Evolutionary conservation across 2,888 invertebrate species (phyloP).

Genomic region (Drosophila sordidula): DNA sequence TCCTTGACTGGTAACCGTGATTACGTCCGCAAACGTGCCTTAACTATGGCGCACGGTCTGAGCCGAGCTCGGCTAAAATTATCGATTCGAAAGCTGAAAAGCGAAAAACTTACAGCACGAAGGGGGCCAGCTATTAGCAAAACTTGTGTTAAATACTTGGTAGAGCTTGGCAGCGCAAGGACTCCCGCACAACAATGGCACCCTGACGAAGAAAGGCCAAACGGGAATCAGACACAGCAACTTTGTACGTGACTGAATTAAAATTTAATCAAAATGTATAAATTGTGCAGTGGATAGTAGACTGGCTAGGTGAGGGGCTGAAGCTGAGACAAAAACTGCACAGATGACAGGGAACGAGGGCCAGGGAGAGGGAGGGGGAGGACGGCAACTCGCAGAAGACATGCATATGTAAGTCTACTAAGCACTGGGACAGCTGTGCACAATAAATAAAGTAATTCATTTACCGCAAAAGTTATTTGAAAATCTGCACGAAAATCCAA

Average conservation of each 20-base stretch:
- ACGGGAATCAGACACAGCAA: constrained; percentile 37
- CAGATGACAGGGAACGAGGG: constrained; percentile 11
- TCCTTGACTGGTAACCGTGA: constrained; percentile 26
- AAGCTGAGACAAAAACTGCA: constrained; percentile 29
- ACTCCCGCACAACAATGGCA: constrained; percentile 31
- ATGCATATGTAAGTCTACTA: constrained; percentile 48
- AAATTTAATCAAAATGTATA: constrained; percentile 82
- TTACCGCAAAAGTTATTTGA: constrained; percentile 75
- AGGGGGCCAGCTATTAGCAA: constrained; percentile 57
- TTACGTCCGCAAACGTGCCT: constrained; percentile 31
- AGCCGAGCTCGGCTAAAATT: constrained; percentile 21
- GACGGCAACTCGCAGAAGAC: not conserved
- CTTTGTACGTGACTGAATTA: constrained; percentile 80
- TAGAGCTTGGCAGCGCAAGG: constrained; percentile 9
- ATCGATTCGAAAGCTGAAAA: constrained; percentile 38
- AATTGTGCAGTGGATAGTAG: constrained; percentile 54
- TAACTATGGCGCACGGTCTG: constrained; percentile 5
- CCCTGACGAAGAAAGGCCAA: constrained; percentile 45
- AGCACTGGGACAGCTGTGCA: constrained; percentile 62
- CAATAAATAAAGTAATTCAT: constrained; percentile 80
- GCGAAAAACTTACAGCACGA: constrained; percentile 15
- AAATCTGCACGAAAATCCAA: constrained; percentile 64
- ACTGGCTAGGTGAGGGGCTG: not conserved
- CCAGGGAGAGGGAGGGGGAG: not conserved
- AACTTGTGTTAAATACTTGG: constrained; percentile 76